Base-by-base conservation (phyloP, 1,140 invertebrate species). In the Drosophila oshimai region DNA sequence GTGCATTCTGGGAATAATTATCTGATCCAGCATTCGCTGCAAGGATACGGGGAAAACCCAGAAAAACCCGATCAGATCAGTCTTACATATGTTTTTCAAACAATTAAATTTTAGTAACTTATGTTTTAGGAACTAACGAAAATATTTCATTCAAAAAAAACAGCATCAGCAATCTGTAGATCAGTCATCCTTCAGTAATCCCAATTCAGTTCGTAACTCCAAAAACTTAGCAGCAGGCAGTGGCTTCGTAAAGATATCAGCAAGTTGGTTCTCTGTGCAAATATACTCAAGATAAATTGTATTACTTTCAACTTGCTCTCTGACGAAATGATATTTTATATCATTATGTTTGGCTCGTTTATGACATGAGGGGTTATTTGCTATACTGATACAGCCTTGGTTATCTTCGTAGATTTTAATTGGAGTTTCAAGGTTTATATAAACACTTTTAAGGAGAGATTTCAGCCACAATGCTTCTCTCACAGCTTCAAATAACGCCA, bases 301-400 rank as follows among this genome's bases (percentile, higher is more conserved):
- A 20, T 39, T 39, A 39, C 15, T 39, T n/a, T 39, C 4, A 9
- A 22, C 10, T 22, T 22, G 22, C 5, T 22, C 22, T 22, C 22
- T 22, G 22, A 5, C 22, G 5, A 22, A 22, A 22, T 22, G 22
- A 22, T 22, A 22, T 22, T 22, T 22, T 2, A 22, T 22, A 15
- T 54, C 36, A 20, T 31, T 54, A 42, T 24, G 36, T 22, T 54
- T 54, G 4, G 31, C 4, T 34, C 46, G 17, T 12, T 49, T 49
- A 34, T 34, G 46, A 12, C 31, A 49, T 49, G 18, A 49, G 10
- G 31, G 31, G 12, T 49, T 49, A 24, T 33, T 49, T 2, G 33
- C 33, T 24, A 51, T 51, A 6, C 10, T 39, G 9, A 37, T 39
- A 26, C 33, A 47, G 6, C 45, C 29, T 31, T 47, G 45, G 12